A percentile compares a stretch with the other conserved stretches of the same genome.
Evolutionary conservation across 2,113 vertebrate genomes (phyloP).

Genomic region (Epinephelus lanceolatus): DNA sequence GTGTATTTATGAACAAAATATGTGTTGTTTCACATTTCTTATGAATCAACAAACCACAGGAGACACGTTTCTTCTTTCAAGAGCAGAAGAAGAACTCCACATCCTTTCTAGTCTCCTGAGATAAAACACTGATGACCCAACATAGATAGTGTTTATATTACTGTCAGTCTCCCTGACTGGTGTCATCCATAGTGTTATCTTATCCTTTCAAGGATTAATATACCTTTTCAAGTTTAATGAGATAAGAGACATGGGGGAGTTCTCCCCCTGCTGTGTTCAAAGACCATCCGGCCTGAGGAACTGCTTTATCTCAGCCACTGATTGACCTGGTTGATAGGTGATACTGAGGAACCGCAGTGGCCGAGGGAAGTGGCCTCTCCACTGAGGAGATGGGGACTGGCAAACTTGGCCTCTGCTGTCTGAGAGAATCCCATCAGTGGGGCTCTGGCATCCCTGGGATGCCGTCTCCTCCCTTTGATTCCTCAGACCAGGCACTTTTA

Average conservation of each 20-base stretch:
- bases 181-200: slow-evolving; percentile 84
- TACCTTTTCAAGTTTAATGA: slow-evolving; percentile 94
- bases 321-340: slow-evolving; percentile 92
- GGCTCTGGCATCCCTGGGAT: slow-evolving; percentile 50
- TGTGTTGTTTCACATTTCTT: background rate
- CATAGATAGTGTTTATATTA: slow-evolving; percentile 69
- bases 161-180: slow-evolving; percentile 75
- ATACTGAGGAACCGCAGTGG: slow-evolving; percentile 88
- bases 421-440: slow-evolving; percentile 64
- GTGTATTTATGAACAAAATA: background rate
- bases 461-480: slow-evolving; percentile 72
- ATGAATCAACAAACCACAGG: slow-evolving; percentile 4
- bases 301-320: slow-evolving; percentile 94
- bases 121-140: slow-evolving; percentile 65
- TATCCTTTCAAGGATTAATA: slow-evolving; percentile 89
- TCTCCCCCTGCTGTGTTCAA: slow-evolving; percentile 87
- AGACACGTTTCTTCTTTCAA: slow-evolving; percentile 13
- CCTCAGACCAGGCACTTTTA: slow-evolving; percentile 64
- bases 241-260: slow-evolving; percentile 89
- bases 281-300: slow-evolving; percentile 88
- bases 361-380: slow-evolving; percentile 84
- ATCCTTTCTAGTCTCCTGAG: slow-evolving; percentile 53
- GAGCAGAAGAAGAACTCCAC: slow-evolving; percentile 36
- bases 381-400: slow-evolving; percentile 64
- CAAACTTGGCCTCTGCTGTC: slow-evolving; percentile 83